Evolutionary conservation across 2,888 invertebrate genomes (phyloP).

Genomic region (Campaea margaritaria): DNA sequence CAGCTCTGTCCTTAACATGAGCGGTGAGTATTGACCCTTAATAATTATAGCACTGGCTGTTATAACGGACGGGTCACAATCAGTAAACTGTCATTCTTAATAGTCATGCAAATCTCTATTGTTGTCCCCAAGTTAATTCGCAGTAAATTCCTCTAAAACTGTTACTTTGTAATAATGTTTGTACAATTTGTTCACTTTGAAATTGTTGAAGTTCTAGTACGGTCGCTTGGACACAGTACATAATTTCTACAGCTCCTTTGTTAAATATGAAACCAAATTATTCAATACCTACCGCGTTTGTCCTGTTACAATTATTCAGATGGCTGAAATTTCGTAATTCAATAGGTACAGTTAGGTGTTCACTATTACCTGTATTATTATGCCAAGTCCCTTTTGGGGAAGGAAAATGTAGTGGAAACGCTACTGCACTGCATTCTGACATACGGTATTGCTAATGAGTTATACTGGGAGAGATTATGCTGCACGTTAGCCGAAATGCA

Average conservation of each 20-base stretch:
- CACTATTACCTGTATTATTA: neutral
- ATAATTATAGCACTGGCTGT: constrained; percentile 42
- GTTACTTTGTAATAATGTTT: constrained; percentile 35
- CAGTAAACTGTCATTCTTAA: constrained; percentile 58
- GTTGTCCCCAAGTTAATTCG: constrained; percentile 63
- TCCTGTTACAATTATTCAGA: constrained; percentile 13
- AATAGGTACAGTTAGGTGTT: constrained; percentile 5
- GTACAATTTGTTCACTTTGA: constrained; percentile 59
- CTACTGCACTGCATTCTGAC: neutral
- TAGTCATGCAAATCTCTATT: constrained; percentile 67
- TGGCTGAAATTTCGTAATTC: constrained; percentile 10
- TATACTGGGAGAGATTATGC: neutral
- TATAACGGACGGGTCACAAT: constrained; percentile 50
- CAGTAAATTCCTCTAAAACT: constrained; percentile 56
- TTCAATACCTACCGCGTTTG: constrained; percentile 20
- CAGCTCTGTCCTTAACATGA: neutral
- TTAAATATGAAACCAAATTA: constrained; percentile 18
- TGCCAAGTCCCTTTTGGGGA: neutral
- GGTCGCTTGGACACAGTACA: constrained; percentile 4
- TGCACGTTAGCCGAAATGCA: too few species aligned
- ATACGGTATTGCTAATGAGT: too few species aligned
- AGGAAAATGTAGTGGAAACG: neutral
- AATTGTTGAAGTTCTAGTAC: constrained; percentile 31
- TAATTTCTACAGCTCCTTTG: constrained; percentile 18
- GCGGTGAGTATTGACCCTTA: constrained; percentile 35